A percentile compares a stretch with the other conserved stretches of the same genome.
phyloP scores from a whole-genome alignment of 2,113 vertebrate genomes.

The Scomber japonicus region DNA sequence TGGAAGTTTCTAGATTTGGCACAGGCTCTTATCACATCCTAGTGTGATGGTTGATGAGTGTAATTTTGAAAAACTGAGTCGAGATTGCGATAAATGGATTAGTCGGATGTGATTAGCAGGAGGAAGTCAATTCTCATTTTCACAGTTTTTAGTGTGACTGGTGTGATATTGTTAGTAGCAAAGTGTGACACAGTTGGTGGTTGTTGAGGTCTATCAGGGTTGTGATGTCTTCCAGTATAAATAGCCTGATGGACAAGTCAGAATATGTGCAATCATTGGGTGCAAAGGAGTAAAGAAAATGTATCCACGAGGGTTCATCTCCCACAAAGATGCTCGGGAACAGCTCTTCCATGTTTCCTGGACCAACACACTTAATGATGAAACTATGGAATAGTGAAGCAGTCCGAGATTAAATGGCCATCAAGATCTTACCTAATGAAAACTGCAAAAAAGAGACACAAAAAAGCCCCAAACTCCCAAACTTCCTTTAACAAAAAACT shows the following conservation, averaged over 20 bases:
- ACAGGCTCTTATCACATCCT: not conserved
- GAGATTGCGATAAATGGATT: constrained; percentile 12
- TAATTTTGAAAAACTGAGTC: not conserved
- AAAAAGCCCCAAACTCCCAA: not conserved
- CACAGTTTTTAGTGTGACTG: constrained; percentile 25
- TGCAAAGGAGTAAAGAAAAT: not conserved
- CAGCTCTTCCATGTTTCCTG: not conserved
- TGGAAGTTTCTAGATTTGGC: constrained; percentile 13
- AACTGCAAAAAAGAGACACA: not conserved
- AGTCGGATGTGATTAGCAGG: not conserved
- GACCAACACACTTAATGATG: not conserved
- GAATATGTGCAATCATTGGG: not conserved
- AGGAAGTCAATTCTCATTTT: constrained; percentile 44
- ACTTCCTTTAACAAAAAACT: too few relatives aligned
- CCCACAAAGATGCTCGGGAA: not conserved
- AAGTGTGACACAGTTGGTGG: not conserved
- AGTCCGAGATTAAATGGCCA: not conserved
- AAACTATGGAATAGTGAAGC: not conserved
- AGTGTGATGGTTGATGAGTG: constrained; percentile 21
- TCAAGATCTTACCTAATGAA: not conserved
- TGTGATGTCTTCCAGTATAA: not conserved
- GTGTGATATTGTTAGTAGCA: not conserved
- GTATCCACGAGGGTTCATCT: not conserved
- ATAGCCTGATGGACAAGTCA: not conserved
- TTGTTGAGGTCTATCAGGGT: not conserved